Evolutionary conservation across 30 jellyfish, hydroid and myxozoan genomes (phyloP).

Genomic region (Hydra vulgaris): DNA sequence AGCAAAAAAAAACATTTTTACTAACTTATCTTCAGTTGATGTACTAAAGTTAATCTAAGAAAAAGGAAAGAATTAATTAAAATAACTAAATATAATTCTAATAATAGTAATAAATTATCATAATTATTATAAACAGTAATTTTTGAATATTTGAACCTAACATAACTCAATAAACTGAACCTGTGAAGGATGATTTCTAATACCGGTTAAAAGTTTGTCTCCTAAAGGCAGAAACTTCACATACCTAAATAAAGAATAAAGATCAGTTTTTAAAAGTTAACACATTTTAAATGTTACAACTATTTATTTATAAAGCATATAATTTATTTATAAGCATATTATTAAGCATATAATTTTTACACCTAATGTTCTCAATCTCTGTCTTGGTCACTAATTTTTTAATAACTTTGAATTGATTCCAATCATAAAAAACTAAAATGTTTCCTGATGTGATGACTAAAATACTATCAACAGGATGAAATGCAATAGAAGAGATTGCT

Average conservation of each 20-base stretch:
- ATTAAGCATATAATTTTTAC: too few relatives aligned
- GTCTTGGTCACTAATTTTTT: constrained; percentile 27
- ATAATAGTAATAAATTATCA: too few relatives aligned
- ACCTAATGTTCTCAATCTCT: constrained; percentile 53
- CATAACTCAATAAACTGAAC: neutral
- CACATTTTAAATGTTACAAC: neutral
- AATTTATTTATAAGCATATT: too few relatives aligned
- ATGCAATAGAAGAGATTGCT: constrained; percentile 72
- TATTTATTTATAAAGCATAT: too few relatives aligned
- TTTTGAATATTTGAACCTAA: too few relatives aligned
- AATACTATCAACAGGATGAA: constrained; percentile 59
- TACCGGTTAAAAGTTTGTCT: constrained; percentile 60
- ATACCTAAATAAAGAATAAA: constrained; percentile 10
- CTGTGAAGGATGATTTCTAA: constrained; percentile 27
- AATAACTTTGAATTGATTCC: constrained; percentile 41
- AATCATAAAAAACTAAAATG: constrained; percentile 36
- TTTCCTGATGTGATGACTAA: constrained; percentile 43
- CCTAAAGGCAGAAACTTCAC: constrained; percentile 48
- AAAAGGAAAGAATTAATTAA: too few relatives aligned
- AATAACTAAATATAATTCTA: too few relatives aligned
- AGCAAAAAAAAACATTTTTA: too few relatives aligned
- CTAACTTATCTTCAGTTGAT: too few relatives aligned
- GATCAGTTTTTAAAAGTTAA: neutral
- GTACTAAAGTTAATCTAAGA: too few relatives aligned
- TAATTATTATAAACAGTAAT: too few relatives aligned